A percentile compares a stretch with the other conserved stretches of the same genome.
phyloP scores from a whole-genome alignment of 2,113 vertebrate genomes.

The Mormyrus lacerda region DNA sequence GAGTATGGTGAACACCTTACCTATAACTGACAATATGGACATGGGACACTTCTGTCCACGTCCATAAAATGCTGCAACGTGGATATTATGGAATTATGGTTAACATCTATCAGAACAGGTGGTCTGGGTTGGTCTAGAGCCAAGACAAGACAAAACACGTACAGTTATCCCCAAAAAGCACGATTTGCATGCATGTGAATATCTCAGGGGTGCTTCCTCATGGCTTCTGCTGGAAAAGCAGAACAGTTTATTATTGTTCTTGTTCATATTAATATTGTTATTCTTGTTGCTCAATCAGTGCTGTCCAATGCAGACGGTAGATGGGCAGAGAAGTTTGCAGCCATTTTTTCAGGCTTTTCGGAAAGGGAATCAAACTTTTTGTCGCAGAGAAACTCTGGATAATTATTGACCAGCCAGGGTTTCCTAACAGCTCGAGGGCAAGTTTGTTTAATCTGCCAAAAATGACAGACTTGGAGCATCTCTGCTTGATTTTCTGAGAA shows the following conservation, averaged over 20 bases:
- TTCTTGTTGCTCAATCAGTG: background rate
- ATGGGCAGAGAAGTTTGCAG: background rate
- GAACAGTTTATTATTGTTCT: background rate
- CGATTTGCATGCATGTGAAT: background rate
- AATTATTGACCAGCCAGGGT: background rate
- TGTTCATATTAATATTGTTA: background rate
- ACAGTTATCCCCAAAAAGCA: background rate
- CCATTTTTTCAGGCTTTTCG: background rate
- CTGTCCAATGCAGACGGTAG: background rate
- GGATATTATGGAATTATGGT: background rate
- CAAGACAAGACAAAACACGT: background rate
- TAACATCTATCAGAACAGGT: background rate
- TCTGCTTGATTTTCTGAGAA: background rate
- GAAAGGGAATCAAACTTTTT: background rate
- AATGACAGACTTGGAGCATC: background rate
- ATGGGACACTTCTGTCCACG: background rate
- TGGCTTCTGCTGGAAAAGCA: background rate
- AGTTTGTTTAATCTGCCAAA: background rate
- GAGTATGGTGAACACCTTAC: background rate
- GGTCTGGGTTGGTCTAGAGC: background rate
- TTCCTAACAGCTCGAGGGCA: background rate
- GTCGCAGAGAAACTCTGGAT: background rate
- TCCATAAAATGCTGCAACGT: background rate
- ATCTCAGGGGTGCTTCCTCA: background rate
- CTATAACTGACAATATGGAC: background rate